Base-by-base conservation (phyloP, 2,888 invertebrate species). In the Cetonia aurata region DNA sequence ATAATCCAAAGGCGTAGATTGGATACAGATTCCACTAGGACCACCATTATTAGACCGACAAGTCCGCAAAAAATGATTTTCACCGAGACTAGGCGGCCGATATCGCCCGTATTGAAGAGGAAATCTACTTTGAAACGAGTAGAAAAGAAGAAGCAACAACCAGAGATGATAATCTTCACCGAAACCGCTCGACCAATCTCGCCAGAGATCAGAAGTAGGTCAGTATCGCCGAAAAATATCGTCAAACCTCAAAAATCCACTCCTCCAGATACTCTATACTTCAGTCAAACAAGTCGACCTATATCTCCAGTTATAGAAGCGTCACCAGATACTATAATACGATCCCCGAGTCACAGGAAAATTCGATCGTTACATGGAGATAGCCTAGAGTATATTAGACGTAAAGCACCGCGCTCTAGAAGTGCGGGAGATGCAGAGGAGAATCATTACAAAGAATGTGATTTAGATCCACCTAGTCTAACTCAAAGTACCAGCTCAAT, bases 391-490 rank as follows among this genome's bases (percentile, higher is more conserved):
- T 80, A 81, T 44, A 67, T 81, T 70, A 82, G 81, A 8, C 86
- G 83, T 76, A 88, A 87, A 77, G 80, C 87, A 10, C 83, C 86
- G 65, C 84, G 92, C 44, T 90, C 92, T 1, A 88, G 89, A 74
- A 93, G 92, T 78, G 88, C 90, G 1, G 90, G 90, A 59, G 90
- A 90, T 74, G 88, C 87, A 10, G 89, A 90, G 67, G 81, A 71
- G 8, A 46, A 66, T n/a, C 52, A 56, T 41, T 69, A 65, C 25
- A 65, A 37, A 37, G 6, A 6, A 37, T 10, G 15, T 3, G 60
- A 33, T 10, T 60, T 56, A 9, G 60, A 70, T 53, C 46, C 67
- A 0, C 71, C 71, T 31, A 57, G 42, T 12, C 59, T 67, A 25
- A 67, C 70, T 1, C 71, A 83, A 41, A 88, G 88, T 75, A 84